Evolutionary conservation across 1,140 invertebrate genomes (phyloP).

Genomic region (Tetramorium alpestre): DNA sequence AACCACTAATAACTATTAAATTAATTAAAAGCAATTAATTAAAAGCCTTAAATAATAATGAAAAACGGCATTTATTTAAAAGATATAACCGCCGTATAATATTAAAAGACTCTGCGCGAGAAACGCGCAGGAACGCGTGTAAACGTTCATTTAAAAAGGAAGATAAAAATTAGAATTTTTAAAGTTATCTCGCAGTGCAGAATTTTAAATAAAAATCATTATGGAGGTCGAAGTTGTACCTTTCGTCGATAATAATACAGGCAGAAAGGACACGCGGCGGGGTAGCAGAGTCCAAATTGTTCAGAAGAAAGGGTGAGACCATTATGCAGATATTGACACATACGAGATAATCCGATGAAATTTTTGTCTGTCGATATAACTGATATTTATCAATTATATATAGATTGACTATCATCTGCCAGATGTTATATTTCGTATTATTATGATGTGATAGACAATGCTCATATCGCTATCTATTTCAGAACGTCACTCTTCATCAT

Average conservation of each 20-base stretch:
- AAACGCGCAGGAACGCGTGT: neutral
- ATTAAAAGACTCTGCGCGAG: neutral
- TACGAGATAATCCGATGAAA: neutral
- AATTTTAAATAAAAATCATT: conserved; percentile 19
- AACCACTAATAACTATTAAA: neutral
- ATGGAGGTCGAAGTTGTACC: conserved; percentile 82
- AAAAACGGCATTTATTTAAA: neutral
- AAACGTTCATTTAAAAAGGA: neutral
- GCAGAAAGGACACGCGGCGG: conserved; percentile 57
- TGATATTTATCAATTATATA: neutral
- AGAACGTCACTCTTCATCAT: conserved; percentile 98
- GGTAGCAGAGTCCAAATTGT: conserved; percentile 76
- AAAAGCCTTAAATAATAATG: neutral
- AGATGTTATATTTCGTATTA: neutral
- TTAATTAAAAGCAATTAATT: neutral
- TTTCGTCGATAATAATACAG: conserved; percentile 76
- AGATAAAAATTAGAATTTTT: neutral
- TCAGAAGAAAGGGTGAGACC: conserved; percentile 79
- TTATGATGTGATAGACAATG: neutral
- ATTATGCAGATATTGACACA: neutral
- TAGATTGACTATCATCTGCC: neutral
- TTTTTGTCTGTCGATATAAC: neutral
- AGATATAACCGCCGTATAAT: neutral
- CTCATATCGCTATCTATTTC: conserved; percentile 78
- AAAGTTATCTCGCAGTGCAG: neutral